A percentile compares a stretch with the other conserved stretches of the same genome.
Evolutionary conservation across 1,140 invertebrate genomes (phyloP).

Genomic region (Drosophila hydei): DNA sequence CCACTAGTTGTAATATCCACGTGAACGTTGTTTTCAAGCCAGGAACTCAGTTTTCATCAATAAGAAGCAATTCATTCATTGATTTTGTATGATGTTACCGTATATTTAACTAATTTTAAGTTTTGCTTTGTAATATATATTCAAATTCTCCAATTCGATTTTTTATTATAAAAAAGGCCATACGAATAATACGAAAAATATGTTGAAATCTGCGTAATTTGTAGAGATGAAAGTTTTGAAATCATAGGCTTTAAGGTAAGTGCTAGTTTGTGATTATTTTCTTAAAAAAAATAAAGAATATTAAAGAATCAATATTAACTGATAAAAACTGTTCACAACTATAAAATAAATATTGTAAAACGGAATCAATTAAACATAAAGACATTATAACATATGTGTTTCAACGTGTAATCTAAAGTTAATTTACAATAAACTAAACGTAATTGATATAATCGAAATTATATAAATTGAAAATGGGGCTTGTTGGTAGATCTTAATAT

Average conservation of each 20-base stretch:
- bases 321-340: constrained; percentile 68
- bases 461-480: not conserved
- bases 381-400: constrained; percentile 45
- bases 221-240: constrained; percentile 35
- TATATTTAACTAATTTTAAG: constrained; percentile 78
- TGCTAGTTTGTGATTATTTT: constrained; percentile 65
- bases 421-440: constrained; percentile 67
- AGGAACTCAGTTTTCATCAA: constrained; percentile 23
- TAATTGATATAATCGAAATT: constrained; percentile 50
- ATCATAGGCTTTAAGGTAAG: constrained; percentile 25
- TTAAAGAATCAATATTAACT: constrained; percentile 44
- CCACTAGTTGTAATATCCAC: constrained; percentile 29
- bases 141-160: constrained; percentile 17
- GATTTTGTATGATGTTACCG: constrained; percentile 50
- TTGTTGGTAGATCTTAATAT: not conserved
- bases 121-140: constrained; percentile 49
- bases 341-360: constrained; percentile 50
- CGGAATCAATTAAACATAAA: constrained; percentile 72
- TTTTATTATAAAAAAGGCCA: constrained; percentile 8
- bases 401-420: constrained; percentile 68
- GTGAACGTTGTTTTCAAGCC: constrained; percentile 26
- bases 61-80: constrained; percentile 27
- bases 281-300: constrained; percentile 40
- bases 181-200: constrained; percentile 13
- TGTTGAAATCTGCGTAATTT: constrained; percentile 46